Evolutionary conservation across 2,797 vertebrate genomes (phyloP).

Genomic region (Sparus aurata): DNA sequence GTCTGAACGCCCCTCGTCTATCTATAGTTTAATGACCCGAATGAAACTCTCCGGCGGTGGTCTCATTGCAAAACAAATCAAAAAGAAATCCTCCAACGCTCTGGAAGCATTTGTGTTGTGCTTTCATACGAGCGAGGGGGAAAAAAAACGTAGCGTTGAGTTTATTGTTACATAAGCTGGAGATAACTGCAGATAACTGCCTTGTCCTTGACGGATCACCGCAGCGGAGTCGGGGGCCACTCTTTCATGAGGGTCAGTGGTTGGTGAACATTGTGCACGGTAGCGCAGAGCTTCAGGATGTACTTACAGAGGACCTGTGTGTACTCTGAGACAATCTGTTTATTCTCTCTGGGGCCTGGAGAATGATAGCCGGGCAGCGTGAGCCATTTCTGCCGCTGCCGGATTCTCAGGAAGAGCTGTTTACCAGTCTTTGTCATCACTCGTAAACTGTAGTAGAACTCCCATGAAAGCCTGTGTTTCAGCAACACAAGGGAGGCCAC

Average conservation of each 20-base stretch:
- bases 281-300: constrained; percentile 26
- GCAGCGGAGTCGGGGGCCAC: constrained; percentile 23
- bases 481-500: constrained; percentile 14
- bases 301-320: constrained; percentile 40
- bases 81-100: constrained; percentile 8
- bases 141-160: neutral
- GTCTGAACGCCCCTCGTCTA: neutral
- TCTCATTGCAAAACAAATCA: constrained; percentile 5
- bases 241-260: constrained; percentile 19
- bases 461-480: constrained; percentile 11
- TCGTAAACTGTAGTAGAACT: constrained; percentile 18
- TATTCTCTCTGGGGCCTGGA: constrained; percentile 59
- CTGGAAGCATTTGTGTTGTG: constrained; percentile 12
- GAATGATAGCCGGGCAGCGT: constrained; percentile 19
- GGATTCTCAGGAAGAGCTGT: constrained; percentile 47
- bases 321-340: constrained; percentile 57
- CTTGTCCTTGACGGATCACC: constrained; percentile 41
- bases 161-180: constrained; percentile 26
- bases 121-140: constrained; percentile 8
- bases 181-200: constrained; percentile 15
- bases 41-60: constrained; percentile 10
- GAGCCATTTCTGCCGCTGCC: constrained; percentile 31
- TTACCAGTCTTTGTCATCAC: constrained; percentile 38
- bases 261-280: constrained; percentile 21
- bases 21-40: constrained; percentile 7